Conservation (phyloP, 2,888 invertebrate species). For the Junonia oenone region DNA sequence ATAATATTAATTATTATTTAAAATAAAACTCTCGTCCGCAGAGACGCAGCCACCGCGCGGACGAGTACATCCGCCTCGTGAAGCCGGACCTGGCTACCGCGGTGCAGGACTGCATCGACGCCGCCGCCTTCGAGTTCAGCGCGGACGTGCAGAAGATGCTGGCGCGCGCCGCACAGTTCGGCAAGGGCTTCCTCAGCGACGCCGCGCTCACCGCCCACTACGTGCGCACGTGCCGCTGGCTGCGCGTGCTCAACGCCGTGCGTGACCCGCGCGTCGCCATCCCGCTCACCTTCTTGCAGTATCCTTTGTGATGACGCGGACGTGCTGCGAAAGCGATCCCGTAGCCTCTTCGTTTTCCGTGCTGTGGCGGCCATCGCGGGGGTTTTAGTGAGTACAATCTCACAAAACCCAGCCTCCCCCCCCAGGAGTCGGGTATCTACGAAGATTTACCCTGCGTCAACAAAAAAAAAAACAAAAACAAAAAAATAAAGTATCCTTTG, state of each 20-base stretch:
- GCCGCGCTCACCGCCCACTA: constrained; percentile 86
- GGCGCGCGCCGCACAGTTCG: constrained; percentile 95
- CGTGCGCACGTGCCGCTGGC: constrained; percentile 90
- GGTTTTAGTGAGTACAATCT: too few relatives aligned
- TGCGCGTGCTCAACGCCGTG: constrained; percentile 94
- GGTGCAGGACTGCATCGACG: constrained; percentile 94
- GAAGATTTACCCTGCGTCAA: too few relatives aligned
- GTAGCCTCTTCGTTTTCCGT: too few relatives aligned
- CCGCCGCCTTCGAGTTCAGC: constrained; percentile 94
- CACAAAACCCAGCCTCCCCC: too few relatives aligned
- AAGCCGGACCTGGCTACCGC: constrained; percentile 89
- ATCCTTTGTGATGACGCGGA: constrained; percentile 82
- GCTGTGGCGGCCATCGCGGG: too few relatives aligned
- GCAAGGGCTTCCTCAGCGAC: constrained; percentile 92
- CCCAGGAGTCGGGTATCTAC: too few relatives aligned
- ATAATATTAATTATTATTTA: too few relatives aligned
- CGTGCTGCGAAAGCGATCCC: too few relatives aligned
- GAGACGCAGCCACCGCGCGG: constrained; percentile 93
- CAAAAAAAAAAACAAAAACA: too few relatives aligned
- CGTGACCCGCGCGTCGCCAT: constrained; percentile 92
- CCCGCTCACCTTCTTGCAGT: constrained; percentile 94
- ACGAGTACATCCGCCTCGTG: constrained; percentile 94
- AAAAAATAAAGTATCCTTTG: constrained; percentile 89
- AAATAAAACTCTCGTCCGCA: constrained; percentile 52
- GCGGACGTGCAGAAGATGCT: constrained; percentile 92